Evolutionary conservation across 2,797 vertebrate genomes (phyloP), one percentile per base, ranked within the genome.

Genomic region (Allobates femoralis): DNA sequence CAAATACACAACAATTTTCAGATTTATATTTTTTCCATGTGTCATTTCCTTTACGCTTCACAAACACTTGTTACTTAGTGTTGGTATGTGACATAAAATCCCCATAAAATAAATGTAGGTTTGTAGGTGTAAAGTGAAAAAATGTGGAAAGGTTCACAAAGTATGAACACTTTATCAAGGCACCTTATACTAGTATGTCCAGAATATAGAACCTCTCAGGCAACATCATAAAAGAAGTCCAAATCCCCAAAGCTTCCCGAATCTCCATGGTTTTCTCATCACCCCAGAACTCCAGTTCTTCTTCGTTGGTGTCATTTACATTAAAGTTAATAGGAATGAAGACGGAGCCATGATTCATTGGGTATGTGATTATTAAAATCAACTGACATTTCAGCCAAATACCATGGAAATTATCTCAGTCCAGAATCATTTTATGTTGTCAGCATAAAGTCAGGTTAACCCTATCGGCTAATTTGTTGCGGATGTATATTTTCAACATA

Each of bases 361-460:
- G 18, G 21, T 50, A 28, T n/a, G 69, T 16, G 28, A 60, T 86
- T 69, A 86, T 86, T 86, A 81, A 74, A 79, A 86, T 34, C 46
- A 53, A 12, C 41, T 81, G 85, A 81, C 78, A 81, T 86, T 74
- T 86, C 66, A 80, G 26, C 60, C 37, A 86, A 73, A 81, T 86
- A 81, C 67, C 85, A 73, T 62, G 32, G 32, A 85, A 85, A 71
- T 79, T 34, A 85, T 60, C 37, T 71, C 15, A 46, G 56, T 80
- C 37, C 18, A 21, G 23, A 80, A 80, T 73, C n/a, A 50, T 71
- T 80, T 80, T 37, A 78, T 78, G 55, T n/a, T 50, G 55, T 28
- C 19, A 15, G 51, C 73, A 34, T 77, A 76, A 21, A 77, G 58
- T 26, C 60, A 64, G 19, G 55, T 78, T 85, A 85, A 85, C 83